Percentiles rank a stretch among this genome's conserved stretches.
Evolutionary conservation across 2,797 vertebrate species (phyloP).

Genomic region (Pelodytes ibericus): DNA sequence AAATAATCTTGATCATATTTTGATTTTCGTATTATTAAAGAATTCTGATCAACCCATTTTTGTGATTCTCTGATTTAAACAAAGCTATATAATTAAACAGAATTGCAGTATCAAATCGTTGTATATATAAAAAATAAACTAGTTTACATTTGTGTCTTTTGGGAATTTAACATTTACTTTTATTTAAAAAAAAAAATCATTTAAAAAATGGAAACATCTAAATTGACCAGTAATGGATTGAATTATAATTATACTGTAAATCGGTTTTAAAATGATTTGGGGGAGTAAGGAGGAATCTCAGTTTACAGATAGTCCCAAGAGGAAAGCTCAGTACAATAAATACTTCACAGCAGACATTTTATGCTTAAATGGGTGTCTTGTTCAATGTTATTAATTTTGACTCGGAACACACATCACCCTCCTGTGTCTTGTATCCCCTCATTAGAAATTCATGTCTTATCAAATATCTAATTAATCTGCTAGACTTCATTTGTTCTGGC

Average conservation of each 20-base stretch:
- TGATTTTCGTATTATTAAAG: constrained; percentile 99
- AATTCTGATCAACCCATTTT: constrained; percentile 78
- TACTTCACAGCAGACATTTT: constrained; percentile 97
- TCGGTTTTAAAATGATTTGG: background rate
- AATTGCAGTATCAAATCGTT: background rate
- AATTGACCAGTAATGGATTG: background rate
- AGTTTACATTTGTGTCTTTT: background rate
- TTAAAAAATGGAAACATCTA: background rate
- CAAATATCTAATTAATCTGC: constrained; percentile 99
- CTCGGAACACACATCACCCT: constrained; percentile 95
- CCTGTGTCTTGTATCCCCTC: constrained; percentile 98
- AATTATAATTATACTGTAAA: background rate
- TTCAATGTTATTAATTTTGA: constrained; percentile 99
- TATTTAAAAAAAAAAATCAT: too few relatives aligned
- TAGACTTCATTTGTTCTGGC: constrained; percentile 98
- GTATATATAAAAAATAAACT: background rate
- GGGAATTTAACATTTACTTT: background rate
- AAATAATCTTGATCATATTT: constrained; percentile 92
- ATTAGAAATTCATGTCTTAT: constrained; percentile 99
- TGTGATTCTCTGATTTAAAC: constrained; percentile 56
- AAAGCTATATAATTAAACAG: constrained; percentile 1
- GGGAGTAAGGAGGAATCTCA: constrained; percentile 19
- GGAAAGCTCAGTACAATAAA: constrained; percentile 93
- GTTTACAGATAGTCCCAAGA: constrained; percentile 70
- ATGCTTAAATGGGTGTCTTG: constrained; percentile 99